Evolutionary conservation across 2,888 invertebrate genomes (phyloP).

Genomic region (Volucella inanis): DNA sequence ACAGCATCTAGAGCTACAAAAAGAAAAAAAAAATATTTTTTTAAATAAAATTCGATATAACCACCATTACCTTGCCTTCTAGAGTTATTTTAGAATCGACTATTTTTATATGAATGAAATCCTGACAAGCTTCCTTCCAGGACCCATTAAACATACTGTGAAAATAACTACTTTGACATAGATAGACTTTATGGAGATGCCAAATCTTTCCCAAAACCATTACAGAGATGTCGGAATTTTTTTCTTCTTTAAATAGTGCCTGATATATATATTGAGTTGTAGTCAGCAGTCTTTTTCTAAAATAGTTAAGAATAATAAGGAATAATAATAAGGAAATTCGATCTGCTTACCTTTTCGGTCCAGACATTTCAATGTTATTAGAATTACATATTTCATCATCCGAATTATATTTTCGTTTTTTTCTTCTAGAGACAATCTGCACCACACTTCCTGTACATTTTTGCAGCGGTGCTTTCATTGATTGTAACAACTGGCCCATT

Average conservation of each 20-base stretch:
- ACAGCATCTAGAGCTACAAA: slow-evolving; percentile 87
- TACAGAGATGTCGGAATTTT: slow-evolving; percentile 89
- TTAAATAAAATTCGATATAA: background rate
- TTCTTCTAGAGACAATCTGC: slow-evolving; percentile 83
- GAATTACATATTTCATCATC: slow-evolving; percentile 76
- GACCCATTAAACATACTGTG: slow-evolving; percentile 91
- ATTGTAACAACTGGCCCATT: slow-evolving; percentile 84
- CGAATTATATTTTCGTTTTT: slow-evolving; percentile 84
- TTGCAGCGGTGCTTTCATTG: slow-evolving; percentile 80
- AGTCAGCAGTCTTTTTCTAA: slow-evolving; percentile 86
- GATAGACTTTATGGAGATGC: slow-evolving; percentile 90
- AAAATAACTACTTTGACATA: slow-evolving; percentile 92
- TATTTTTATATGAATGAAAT: slow-evolving; percentile 87
- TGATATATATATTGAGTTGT: slow-evolving; percentile 92
- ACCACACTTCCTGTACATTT: slow-evolving; percentile 83
- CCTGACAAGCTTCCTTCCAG: slow-evolving; percentile 89
- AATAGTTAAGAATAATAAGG: slow-evolving; percentile 37
- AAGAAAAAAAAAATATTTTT: slow-evolving; percentile 23
- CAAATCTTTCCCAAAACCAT: slow-evolving; percentile 88
- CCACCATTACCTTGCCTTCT: slow-evolving; percentile 84
- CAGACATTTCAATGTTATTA: slow-evolving; percentile 84
- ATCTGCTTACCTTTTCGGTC: slow-evolving; percentile 86
- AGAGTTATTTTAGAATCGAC: slow-evolving; percentile 88
- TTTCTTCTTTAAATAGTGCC: slow-evolving; percentile 89
- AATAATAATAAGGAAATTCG: background rate